Base-by-base conservation (phyloP, 2,888 invertebrate species). In the Synergus umbraculus region DNA sequence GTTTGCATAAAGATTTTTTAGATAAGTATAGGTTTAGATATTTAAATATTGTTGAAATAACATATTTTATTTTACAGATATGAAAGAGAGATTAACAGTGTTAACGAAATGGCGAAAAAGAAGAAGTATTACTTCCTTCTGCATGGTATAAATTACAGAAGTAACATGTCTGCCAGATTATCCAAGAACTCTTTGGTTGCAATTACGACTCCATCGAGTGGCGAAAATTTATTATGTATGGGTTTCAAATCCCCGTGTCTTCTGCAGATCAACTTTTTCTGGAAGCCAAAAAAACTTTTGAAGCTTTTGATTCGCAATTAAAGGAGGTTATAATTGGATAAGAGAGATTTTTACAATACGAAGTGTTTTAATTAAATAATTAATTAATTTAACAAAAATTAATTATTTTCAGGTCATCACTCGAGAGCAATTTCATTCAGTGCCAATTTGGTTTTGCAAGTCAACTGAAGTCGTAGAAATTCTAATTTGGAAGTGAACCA, bases 191-290 rank as follows among this genome's bases (percentile, higher is more conserved):
- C 18, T 95, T 94, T 87, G 95, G 94, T 0, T 93, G 93, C 66
- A 92, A 63, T 29, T 63, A 93, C 0, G 93, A 93, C 12, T 94
- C 93, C 82, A 87, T 95, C 12, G 94, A 95, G 86, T 96, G 95
- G 95, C 93, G 94, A 86, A 95, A 95, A 89, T 95, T 96, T 86
- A 91, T 95, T 13, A 92, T 95, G 83, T 94, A 93, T 86, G 94
- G 94, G 87, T 88, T 95, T 49, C 93, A 94, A 85, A 87, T 95
- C 12, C 91, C 92, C 65, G 94, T 92, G 88, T 95, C 95, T 0
- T 93, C 91, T 0, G 90, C 93, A 49, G 92, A 93, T 2, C 94
- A 95, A 83, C 88, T 95, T 79, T 87, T 95, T 0, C 22, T 22
- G 64, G 87, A 92, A 18, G 83, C 93, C 12, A 93, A 94, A 43